Evolutionary conservation across 1,140 invertebrate species (phyloP).

Genomic region (Cyclargus thomasi): DNA sequence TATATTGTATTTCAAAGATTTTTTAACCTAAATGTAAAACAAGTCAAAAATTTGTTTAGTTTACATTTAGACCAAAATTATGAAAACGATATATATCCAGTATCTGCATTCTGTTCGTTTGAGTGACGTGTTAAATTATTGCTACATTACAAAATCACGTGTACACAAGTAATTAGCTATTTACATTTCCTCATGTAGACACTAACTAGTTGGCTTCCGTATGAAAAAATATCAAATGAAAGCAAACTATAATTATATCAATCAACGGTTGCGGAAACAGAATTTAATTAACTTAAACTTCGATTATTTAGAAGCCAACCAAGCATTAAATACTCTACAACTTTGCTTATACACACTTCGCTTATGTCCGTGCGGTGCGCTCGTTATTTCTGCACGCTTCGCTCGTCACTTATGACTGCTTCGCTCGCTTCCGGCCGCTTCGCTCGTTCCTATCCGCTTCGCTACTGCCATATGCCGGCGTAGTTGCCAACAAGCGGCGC

Average conservation of each 20-base stretch:
- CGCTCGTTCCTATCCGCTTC: not conserved
- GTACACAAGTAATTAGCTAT: not conserved
- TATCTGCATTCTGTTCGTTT: not conserved
- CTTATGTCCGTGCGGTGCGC: constrained; percentile 77
- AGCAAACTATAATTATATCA: too few relatives aligned
- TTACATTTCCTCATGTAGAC: not conserved
- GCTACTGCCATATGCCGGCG: constrained; percentile 80
- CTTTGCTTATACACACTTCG: not conserved
- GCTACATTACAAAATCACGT: constrained; percentile 2
- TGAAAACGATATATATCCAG: too few relatives aligned
- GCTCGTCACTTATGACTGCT: too few relatives aligned
- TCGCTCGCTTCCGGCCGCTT: not conserved
- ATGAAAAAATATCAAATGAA: too few relatives aligned
- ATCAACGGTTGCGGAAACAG: too few relatives aligned
- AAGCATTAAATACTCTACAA: not conserved
- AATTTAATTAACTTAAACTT: too few relatives aligned
- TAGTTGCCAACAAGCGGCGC: constrained; percentile 92
- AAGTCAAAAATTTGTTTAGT: too few relatives aligned
- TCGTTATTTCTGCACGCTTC: too few relatives aligned
- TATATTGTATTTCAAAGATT: too few relatives aligned
- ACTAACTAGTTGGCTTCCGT: too few relatives aligned
- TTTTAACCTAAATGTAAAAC: too few relatives aligned
- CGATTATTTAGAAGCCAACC: not conserved
- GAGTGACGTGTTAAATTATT: constrained; percentile 10
- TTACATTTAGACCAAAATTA: too few relatives aligned